A percentile compares a stretch with the other conserved stretches of the same genome.
These are phyloP conservation scores for Bradypus variegatus DNA, from an alignment of 2,797 vertebrate genomes.

Conservation along the genomic window DNA sequence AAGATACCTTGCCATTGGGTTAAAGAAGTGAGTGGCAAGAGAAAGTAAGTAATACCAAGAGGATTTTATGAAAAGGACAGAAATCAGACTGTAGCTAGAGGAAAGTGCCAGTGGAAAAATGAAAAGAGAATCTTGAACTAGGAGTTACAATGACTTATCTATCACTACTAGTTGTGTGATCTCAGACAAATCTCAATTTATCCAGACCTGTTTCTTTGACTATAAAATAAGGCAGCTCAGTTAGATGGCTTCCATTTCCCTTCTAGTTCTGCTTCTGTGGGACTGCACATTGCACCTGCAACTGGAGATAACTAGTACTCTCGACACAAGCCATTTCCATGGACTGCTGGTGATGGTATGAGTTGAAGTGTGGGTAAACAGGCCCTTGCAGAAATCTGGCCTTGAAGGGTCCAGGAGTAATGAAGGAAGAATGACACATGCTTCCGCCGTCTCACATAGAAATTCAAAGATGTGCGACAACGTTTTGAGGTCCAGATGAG, in stretches of 20 bases:
- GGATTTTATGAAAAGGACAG: not conserved
- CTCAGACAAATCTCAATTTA: not conserved
- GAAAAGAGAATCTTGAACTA: not conserved
- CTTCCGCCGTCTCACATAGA: not conserved
- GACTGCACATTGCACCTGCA: not conserved
- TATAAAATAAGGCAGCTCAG: not conserved
- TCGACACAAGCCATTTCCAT: not conserved
- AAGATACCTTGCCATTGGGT: not conserved
- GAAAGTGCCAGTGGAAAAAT: not conserved
- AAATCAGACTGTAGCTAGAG: not conserved
- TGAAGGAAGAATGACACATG: not conserved
- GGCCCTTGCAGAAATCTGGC: not conserved
- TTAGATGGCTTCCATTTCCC: not conserved
- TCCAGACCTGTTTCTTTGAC: not conserved
- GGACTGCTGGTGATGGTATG: not conserved
- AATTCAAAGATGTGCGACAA: not conserved
- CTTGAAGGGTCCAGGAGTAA: not conserved
- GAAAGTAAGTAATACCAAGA: not conserved
- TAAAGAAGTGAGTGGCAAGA: not conserved
- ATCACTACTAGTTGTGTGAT: not conserved
- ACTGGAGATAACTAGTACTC: not conserved
- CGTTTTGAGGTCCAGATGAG: not conserved
- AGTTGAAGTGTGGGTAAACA: not conserved
- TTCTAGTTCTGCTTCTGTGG: not conserved
- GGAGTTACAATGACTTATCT: not conserved